phyloP scores from a whole-genome alignment of 2,888 invertebrate species.

The Drosophila kanekoi region DNA sequence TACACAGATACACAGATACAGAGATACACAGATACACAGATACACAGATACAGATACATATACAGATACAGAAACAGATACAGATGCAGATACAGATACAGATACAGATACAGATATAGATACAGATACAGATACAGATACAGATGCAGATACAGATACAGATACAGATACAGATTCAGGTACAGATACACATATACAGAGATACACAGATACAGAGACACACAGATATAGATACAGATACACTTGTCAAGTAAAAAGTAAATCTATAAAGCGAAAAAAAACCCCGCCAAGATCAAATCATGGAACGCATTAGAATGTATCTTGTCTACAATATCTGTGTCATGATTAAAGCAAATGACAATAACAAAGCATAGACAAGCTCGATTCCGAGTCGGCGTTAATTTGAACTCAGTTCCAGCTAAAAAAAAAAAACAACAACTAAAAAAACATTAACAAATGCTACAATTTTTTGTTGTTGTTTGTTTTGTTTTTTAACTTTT shows the following conservation, averaged over 20 bases:
- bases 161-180: no score
- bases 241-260: neutral
- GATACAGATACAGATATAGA: no score
- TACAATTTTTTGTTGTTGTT: neutral
- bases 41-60: no score
- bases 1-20: no score
- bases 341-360: constrained; percentile 4
- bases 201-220: no score
- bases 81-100: no score
- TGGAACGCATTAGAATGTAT: neutral
- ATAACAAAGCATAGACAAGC: neutral
- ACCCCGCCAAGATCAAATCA: neutral
- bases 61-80: no score
- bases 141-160: no score
- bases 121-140: no score
- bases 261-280: neutral
- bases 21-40: no score
- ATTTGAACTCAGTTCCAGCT: neutral
- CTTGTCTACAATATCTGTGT: neutral
- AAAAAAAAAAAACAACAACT: neutral
- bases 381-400: neutral
- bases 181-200: no score
- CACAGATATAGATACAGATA: no score
- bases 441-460: constrained; percentile 4
- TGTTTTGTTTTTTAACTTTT: neutral